Percentiles rank a stretch among this genome's conserved stretches.
Conservation (phyloP, 2,113 vertebrate species). For the Coracopsis vasa region DNA sequence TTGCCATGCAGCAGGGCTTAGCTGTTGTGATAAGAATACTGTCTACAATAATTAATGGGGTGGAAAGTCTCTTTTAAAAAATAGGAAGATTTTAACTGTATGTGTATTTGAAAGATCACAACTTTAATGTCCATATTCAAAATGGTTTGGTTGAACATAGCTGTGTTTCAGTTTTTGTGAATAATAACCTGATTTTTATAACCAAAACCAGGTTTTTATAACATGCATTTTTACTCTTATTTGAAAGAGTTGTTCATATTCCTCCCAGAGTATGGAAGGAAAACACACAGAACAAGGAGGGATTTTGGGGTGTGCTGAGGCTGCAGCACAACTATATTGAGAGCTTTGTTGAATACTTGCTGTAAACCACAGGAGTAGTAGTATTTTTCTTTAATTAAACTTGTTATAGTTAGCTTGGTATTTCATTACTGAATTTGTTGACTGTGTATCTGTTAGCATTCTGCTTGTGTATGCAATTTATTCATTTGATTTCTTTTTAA, state of each 20-base stretch:
- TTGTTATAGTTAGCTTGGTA: background rate
- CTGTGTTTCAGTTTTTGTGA: background rate
- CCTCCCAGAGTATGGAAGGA: background rate
- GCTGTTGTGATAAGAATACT: background rate
- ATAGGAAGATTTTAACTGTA: background rate
- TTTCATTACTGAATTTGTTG: background rate
- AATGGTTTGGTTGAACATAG: background rate
- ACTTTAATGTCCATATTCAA: background rate
- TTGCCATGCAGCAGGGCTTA: background rate
- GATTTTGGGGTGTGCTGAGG: background rate
- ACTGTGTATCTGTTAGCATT: background rate
- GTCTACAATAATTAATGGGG: background rate
- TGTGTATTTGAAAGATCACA: background rate
- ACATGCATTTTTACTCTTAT: background rate
- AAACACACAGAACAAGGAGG: background rate
- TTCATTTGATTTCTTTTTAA: background rate
- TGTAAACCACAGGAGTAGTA: background rate
- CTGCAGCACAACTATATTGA: background rate
- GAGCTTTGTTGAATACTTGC: background rate
- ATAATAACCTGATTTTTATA: background rate
- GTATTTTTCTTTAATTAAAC: background rate
- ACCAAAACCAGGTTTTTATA: background rate
- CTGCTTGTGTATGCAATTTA: background rate
- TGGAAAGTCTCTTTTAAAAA: background rate
- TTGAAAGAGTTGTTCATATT: background rate